Percentiles rank a stretch among this genome's conserved stretches.
Evolutionary conservation across 30 jellyfish, hydroid and myxozoan genomes (phyloP).

Genomic region (Calvadosia cruxmelitensis): DNA sequence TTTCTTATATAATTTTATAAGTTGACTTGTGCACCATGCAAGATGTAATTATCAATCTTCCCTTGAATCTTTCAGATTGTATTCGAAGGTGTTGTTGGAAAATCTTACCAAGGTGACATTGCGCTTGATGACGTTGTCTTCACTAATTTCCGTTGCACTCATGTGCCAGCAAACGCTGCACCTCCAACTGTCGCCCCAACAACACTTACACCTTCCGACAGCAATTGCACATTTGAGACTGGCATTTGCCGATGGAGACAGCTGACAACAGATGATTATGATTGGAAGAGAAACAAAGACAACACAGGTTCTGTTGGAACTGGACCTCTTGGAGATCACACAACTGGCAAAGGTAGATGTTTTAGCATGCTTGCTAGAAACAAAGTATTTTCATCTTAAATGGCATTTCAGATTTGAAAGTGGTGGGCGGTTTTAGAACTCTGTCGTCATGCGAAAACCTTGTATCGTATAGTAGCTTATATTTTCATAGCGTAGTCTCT

Average conservation of each 20-base stretch:
- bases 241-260: slow-evolving; percentile 86
- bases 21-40: no score
- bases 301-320: slow-evolving; percentile 83
- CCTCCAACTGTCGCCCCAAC: slow-evolving; percentile 98
- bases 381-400: no score
- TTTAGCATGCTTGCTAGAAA: neutral
- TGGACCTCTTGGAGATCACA: slow-evolving; percentile 91
- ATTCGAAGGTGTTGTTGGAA: slow-evolving; percentile 83
- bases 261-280: slow-evolving; percentile 55
- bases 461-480: no score
- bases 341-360: slow-evolving; percentile 65
- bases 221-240: slow-evolving; percentile 79
- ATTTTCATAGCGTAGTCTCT: no score
- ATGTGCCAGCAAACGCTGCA: slow-evolving; percentile 78
- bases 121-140: slow-evolving; percentile 78
- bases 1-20: no score
- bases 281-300: slow-evolving; percentile 75
- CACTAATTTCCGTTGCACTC: slow-evolving; percentile 67
- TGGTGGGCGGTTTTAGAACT: no score
- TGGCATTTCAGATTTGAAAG: no score
- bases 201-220: slow-evolving; percentile 87
- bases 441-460: no score
- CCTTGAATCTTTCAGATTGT: slow-evolving; percentile 72
- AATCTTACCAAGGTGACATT: slow-evolving; percentile 78
- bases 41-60: no score